Percentiles rank a stretch among this genome's conserved stretches.
Evolutionary conservation across 92 coral and sea anemone species (phyloP).

Genomic region (Porites cylindrica): DNA sequence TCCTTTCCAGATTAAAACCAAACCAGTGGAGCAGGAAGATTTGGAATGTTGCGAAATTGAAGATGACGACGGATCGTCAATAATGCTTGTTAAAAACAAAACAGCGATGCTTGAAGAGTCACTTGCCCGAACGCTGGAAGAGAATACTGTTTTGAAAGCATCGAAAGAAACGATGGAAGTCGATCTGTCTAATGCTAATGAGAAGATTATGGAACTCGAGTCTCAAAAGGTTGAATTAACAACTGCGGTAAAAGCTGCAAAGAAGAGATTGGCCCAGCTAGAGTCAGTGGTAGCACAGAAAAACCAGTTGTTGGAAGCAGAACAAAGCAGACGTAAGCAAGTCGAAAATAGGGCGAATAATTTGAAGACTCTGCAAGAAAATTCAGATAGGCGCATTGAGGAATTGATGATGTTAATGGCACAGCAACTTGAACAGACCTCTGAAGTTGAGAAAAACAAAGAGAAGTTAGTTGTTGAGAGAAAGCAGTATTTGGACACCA

Average conservation of each 20-base stretch:
- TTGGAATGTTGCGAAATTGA: constrained; percentile 92
- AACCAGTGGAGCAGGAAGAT: constrained; percentile 71
- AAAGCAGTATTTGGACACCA: constrained; percentile 73
- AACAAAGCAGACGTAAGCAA: constrained; percentile 53
- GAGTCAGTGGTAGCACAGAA: constrained; percentile 63
- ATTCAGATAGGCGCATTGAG: constrained; percentile 70
- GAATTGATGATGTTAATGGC: constrained; percentile 73
- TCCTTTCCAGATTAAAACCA: constrained; percentile 93
- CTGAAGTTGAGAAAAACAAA: constrained; percentile 75
- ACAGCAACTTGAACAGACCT: constrained; percentile 70
- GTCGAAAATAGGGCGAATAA: constrained; percentile 59
- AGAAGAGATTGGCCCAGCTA: constrained; percentile 61
- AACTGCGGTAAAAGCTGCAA: constrained; percentile 37
- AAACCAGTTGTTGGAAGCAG: constrained; percentile 63
- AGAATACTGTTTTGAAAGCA: constrained; percentile 77
- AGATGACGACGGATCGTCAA: constrained; percentile 83
- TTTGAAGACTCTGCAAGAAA: constrained; percentile 61
- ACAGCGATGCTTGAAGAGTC: constrained; percentile 94
- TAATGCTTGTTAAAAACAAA: constrained; percentile 89
- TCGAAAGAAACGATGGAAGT: constrained; percentile 78
- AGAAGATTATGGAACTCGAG: constrained; percentile 69
- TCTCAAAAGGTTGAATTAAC: constrained; percentile 70
- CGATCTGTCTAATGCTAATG: constrained; percentile 68
- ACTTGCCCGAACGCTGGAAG: constrained; percentile 89
- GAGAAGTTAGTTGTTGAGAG: constrained; percentile 79